Evolutionary conservation across 2,797 vertebrate species (phyloP), one percentile per base, ranked within the genome.

Genomic region (Prionace glauca): DNA sequence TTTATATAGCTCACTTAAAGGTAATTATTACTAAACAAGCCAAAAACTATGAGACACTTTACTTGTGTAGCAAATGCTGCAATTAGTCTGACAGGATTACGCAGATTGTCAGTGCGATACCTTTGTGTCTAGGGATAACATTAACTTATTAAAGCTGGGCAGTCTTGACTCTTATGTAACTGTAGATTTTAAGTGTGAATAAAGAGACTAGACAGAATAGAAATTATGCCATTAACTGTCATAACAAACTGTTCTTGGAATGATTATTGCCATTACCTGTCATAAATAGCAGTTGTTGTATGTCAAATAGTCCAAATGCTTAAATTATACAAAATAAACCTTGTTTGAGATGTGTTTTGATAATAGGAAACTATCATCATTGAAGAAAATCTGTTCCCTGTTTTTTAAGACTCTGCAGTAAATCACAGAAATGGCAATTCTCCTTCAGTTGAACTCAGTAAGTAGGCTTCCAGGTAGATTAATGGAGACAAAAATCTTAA

Each of bases 11-110:
- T 91, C 60, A 65, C 32, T 62, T 26, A 36, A 10, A 92, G 90
- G 90, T 69, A 69, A 92, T 92, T 92, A 92, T 92, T 92, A 41
- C 90, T 92, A 92, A 69, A 92, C 65, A 92, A 69, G 65, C 20
- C 90, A 69, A n/a, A 92, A 92, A 92, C 90, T 67, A 41, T 69
- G 65, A 69, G 29, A 20, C 65, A 41, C 9, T 69, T 92, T 24
- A 32, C n/a, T 67, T 92, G 65, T 24, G 0, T 10, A 26, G 36
- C 41, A 92, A 90, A 67, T 92, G 62, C 67, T 92, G n/a, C 90
- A 90, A 62, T n/a, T 65, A 90, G 29, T 18, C 87, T 90, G 41
- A 90, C 29, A 92, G 65, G 62, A 69, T 24, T 69, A 92, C 22
- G 22, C 65, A 69, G 65, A 92, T 69, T 67, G n/a, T 20, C 62